A percentile compares a stretch with the other conserved stretches of the same genome.
Evolutionary conservation across 2,113 vertebrate genomes (phyloP).

Genomic region (Syrrhaptes paradoxus): DNA sequence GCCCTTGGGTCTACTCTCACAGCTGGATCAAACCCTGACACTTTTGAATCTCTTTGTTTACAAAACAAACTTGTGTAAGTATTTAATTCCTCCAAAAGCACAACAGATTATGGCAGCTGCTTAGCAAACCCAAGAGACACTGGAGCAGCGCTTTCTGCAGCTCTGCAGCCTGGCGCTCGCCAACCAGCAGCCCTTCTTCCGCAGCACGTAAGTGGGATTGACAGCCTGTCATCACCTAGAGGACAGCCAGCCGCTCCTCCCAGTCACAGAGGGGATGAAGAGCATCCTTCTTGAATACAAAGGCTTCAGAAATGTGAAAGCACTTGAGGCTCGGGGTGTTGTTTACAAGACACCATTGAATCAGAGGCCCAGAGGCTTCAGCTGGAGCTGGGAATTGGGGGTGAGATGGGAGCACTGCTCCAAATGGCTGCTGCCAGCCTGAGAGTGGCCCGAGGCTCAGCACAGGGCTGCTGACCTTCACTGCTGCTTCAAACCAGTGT

Average conservation of each 20-base stretch:
- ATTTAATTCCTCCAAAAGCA: not conserved
- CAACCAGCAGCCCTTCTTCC: not conserved
- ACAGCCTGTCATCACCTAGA: not conserved
- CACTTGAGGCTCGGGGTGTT: not conserved
- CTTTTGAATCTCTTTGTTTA: not conserved
- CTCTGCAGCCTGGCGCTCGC: rapidly evolving
- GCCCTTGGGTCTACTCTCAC: not conserved
- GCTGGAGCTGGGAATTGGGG: not conserved
- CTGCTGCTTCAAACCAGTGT: not conserved
- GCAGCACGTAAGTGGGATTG: not conserved
- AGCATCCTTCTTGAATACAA: not conserved
- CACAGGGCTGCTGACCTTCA: not conserved
- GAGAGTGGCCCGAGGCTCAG: not conserved
- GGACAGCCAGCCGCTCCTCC: not conserved
- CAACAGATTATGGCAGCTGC: not conserved
- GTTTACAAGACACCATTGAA: not conserved
- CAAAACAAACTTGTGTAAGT: not conserved
- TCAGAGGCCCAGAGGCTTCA: not conserved
- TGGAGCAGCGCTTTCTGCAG: not conserved
- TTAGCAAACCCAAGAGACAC: not conserved
- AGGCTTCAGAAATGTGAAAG: not conserved
- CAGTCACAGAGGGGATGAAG: not conserved
- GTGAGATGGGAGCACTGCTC: not conserved
- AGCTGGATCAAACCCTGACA: not conserved
- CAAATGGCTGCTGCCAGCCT: rapidly evolving